phyloP scores from a whole-genome alignment of 2,113 vertebrate species.

The Hippocampus guttulatus region DNA sequence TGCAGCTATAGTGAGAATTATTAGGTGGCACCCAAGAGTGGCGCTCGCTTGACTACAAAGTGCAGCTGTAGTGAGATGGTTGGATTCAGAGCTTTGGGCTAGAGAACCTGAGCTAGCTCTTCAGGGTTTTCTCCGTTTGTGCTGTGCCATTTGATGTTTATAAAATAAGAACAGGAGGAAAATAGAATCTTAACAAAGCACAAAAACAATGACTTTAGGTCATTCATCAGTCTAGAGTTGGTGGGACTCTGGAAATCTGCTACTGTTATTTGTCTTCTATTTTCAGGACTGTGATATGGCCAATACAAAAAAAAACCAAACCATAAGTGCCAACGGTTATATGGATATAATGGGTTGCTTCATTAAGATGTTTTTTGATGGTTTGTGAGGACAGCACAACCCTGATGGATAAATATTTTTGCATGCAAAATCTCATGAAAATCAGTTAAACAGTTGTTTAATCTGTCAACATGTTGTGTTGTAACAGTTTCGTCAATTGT shows the following conservation, averaged over 20 bases:
- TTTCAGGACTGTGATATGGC: too few relatives aligned
- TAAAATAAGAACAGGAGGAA: background rate
- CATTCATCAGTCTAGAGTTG: background rate
- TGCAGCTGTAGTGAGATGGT: slow-evolving; percentile 23
- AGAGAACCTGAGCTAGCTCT: background rate
- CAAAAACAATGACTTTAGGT: background rate
- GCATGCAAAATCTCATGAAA: too few relatives aligned
- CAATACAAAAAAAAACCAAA: too few relatives aligned
- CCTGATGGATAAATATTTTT: too few relatives aligned
- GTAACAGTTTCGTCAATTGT: too few relatives aligned
- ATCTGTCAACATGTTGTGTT: too few relatives aligned
- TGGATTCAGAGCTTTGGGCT: slow-evolving; percentile 33
- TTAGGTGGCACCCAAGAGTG: slow-evolving; percentile 6
- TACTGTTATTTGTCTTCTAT: too few relatives aligned
- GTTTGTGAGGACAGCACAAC: too few relatives aligned
- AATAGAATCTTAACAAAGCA: background rate
- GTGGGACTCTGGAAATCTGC: background rate
- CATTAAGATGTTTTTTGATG: too few relatives aligned
- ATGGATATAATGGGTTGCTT: too few relatives aligned
- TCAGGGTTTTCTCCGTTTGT: background rate
- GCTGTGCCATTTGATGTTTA: background rate
- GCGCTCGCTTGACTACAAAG: slow-evolving; percentile 74
- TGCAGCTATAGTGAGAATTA: slow-evolving; percentile 39
- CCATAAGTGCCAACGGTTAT: too few relatives aligned
- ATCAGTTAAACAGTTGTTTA: too few relatives aligned